Conservation (phyloP, 1,140 invertebrate genomes). For the Drosophila kanapiae region DNA sequence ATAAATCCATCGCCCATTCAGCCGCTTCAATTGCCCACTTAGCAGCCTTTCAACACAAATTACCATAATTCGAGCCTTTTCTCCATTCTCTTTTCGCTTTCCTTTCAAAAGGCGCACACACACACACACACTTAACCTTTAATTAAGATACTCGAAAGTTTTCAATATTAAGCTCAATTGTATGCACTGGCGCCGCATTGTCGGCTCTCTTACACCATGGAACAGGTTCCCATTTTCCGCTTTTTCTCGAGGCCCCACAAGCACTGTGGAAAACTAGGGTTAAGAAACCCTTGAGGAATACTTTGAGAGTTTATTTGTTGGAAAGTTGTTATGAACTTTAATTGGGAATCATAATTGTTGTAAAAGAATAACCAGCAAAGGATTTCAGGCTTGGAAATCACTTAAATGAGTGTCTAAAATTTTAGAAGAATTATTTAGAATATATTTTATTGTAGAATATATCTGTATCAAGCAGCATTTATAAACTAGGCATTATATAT, state of each 20-base stretch:
- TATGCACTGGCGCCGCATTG: slow-evolving; percentile 67
- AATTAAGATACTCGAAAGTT: slow-evolving; percentile 82
- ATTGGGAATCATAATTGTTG: not conserved
- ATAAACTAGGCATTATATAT: not conserved
- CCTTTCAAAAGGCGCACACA: slow-evolving; percentile 68
- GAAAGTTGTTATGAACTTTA: not conserved
- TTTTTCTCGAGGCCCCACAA: slow-evolving; percentile 15
- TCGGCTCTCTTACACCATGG: slow-evolving; percentile 41
- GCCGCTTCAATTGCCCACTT: slow-evolving; percentile 51
- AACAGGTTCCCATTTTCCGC: slow-evolving; percentile 37
- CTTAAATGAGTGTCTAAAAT: not conserved
- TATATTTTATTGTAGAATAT: fast-evolving
- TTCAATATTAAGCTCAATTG: slow-evolving; percentile 77
- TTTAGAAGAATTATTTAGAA: not conserved
- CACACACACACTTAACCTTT: slow-evolving; percentile 76
- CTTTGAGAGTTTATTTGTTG: not conserved
- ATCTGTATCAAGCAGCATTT: not conserved
- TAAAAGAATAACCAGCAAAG: not conserved
- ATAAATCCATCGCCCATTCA: slow-evolving; percentile 46
- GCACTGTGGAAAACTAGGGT: not conserved
- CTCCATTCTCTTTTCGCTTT: slow-evolving; percentile 57
- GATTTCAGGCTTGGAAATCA: not conserved
- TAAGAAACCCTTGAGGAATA: no score
- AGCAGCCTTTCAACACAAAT: slow-evolving; percentile 51
- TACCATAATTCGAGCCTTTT: slow-evolving; percentile 55